phyloP scores from a whole-genome alignment of 64 coral and sea anemone species.

The Dendronephthya gigantea region DNA sequence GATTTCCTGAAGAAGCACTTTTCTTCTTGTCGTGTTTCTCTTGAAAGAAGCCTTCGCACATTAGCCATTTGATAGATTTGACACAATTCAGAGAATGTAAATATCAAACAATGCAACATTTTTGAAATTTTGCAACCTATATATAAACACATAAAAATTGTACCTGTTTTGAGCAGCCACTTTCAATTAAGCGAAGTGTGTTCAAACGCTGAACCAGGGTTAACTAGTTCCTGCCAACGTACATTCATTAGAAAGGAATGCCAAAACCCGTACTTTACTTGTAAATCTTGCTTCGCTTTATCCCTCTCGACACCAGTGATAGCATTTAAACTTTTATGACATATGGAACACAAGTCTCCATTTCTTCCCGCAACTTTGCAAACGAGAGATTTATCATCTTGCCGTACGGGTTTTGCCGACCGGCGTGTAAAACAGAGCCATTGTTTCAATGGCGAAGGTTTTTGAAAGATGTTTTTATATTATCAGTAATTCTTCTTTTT shows the following conservation, averaged over 20 bases:
- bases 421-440: background rate
- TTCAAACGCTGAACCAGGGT: slow-evolving; percentile 1
- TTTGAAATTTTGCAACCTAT: background rate
- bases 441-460: background rate
- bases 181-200: too few species aligned
- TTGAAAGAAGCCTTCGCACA: too few species aligned
- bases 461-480: background rate
- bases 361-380: background rate
- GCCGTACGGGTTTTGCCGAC: background rate
- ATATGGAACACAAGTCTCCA: slow-evolving; percentile 31
- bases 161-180: too few species aligned
- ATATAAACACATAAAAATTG: too few species aligned
- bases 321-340: slow-evolving; percentile 16
- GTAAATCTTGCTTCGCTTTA: background rate
- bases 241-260: slow-evolving; percentile 45
- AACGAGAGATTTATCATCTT: background rate
- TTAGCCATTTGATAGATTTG: too few species aligned
- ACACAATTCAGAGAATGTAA: too few species aligned
- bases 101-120: background rate
- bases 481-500: background rate
- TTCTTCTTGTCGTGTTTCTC: too few species aligned
- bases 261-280: slow-evolving; percentile 29
- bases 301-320: background rate
- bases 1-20: too few species aligned
- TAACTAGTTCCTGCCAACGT: slow-evolving; percentile 37